These are phyloP conservation scores for Aurelia sp. DNA, from an alignment of 30 jellyfish, hydroid and myxozoan species.

Conservation along the genomic window DNA sequence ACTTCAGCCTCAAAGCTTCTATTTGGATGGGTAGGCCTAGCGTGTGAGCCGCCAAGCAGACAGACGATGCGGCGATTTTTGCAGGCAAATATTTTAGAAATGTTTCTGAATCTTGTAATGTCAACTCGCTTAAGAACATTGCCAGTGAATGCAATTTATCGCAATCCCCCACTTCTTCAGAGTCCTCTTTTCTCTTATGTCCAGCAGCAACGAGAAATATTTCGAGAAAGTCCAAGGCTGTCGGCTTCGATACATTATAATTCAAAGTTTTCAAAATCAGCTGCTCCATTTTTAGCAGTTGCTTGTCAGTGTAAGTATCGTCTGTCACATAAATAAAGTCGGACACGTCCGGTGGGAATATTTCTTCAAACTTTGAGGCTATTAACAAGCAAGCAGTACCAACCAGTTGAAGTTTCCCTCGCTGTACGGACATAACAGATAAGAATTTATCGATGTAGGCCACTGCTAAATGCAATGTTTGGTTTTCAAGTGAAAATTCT, in stretches of 20 bases:
- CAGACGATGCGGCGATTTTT: conserved; percentile 67
- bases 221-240: conserved; percentile 73
- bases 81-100: conserved; percentile 67
- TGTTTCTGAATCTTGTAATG: conserved; percentile 50
- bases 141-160: conserved; percentile 37
- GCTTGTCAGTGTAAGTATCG: conserved; percentile 94
- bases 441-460: conserved; percentile 89
- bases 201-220: conserved; percentile 83
- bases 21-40: conserved; percentile 27
- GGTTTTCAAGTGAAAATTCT: conserved; percentile 87
- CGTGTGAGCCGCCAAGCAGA: conserved; percentile 43
- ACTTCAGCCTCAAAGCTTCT: conserved; percentile 38
- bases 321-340: conserved; percentile 98
- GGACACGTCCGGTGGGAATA: conserved; percentile 94
- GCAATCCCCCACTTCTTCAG: neutral
- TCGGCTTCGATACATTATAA: conserved; percentile 89
- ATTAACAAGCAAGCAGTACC: conserved; percentile 98
- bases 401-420: conserved; percentile 96
- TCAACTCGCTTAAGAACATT: conserved; percentile 55
- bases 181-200: neutral
- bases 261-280: conserved; percentile 76
- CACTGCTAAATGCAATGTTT: conserved; percentile 88
- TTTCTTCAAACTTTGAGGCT: conserved; percentile 98
- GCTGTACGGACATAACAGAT: conserved; percentile 93
- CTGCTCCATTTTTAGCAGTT: conserved; percentile 91